A percentile compares a stretch with the other conserved stretches of the same genome.
Conservation (phyloP, 2,797 vertebrate species). For the Nannoperca obscura region DNA sequence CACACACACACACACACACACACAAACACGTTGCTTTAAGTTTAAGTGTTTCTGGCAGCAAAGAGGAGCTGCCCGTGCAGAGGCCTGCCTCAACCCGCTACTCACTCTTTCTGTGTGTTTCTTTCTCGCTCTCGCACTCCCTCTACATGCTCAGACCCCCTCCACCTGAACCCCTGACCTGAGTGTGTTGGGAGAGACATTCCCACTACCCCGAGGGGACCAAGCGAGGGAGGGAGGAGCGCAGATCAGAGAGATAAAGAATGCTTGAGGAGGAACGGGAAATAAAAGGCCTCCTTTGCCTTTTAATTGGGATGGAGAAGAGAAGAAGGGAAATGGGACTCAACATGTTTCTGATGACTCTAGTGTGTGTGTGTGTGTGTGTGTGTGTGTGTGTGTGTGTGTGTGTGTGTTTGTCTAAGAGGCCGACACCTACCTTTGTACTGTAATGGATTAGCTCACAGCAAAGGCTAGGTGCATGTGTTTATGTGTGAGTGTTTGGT, state of each 20-base stretch:
- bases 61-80: constrained; percentile 73
- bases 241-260: constrained; percentile 84
- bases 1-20: constrained; percentile 49
- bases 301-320: constrained; percentile 86
- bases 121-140: constrained; percentile 50
- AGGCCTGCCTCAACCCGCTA: constrained; percentile 81
- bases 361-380: constrained; percentile 67
- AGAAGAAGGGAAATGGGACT: constrained; percentile 81
- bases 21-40: constrained; percentile 62
- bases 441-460: constrained; percentile 81
- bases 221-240: constrained; percentile 66
- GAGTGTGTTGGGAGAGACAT: constrained; percentile 80
- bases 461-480: constrained; percentile 61
- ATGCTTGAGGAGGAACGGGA: constrained; percentile 78
- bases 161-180: constrained; percentile 86
- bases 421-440: constrained; percentile 78
- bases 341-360: constrained; percentile 85
- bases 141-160: constrained; percentile 74
- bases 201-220: constrained; percentile 82
- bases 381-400: constrained; percentile 56
- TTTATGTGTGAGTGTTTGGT: constrained; percentile 68
- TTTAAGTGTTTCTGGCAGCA: constrained; percentile 85
- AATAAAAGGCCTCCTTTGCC: constrained; percentile 81
- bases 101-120: constrained; percentile 55
- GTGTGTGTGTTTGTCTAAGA: constrained; percentile 74